These are phyloP conservation scores for Harpagoxenus sublaevis DNA, from an alignment of 2,888 invertebrate species.

Conservation along the genomic window DNA sequence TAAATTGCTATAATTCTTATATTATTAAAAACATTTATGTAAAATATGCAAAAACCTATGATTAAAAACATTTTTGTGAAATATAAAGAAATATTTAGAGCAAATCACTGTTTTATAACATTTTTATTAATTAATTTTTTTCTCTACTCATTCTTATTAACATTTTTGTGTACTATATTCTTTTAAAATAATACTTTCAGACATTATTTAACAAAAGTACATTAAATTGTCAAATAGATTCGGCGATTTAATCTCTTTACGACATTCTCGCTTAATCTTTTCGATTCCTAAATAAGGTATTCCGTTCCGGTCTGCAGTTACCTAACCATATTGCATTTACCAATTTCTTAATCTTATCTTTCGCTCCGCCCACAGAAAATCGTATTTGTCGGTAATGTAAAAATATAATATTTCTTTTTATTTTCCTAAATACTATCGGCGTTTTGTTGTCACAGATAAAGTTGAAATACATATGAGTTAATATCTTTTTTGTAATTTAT, in stretches of 20 bases:
- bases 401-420: conserved; percentile 65
- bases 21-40: background rate
- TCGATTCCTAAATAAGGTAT: conserved; percentile 75
- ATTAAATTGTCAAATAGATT: background rate
- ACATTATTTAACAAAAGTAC: background rate
- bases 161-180: background rate
- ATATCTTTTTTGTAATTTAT: background rate
- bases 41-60: background rate
- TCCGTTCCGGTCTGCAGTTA: conserved; percentile 70
- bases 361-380: conserved; percentile 68
- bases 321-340: conserved; percentile 76
- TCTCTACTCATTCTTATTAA: background rate
- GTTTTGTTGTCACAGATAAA: conserved; percentile 2
- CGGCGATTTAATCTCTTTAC: conserved; percentile 33
- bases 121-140: conserved; percentile 4
- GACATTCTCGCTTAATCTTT: conserved; percentile 60
- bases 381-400: conserved; percentile 69
- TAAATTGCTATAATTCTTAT: conserved; percentile 7
- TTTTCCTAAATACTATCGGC: background rate
- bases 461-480: background rate
- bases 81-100: background rate
- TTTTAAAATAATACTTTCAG: background rate
- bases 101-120: background rate
- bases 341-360: conserved; percentile 69
- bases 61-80: background rate